Evolutionary conservation across 37 sponge, comb jelly and placozoan species (phyloP).

Genomic region (Beroe ovata): DNA sequence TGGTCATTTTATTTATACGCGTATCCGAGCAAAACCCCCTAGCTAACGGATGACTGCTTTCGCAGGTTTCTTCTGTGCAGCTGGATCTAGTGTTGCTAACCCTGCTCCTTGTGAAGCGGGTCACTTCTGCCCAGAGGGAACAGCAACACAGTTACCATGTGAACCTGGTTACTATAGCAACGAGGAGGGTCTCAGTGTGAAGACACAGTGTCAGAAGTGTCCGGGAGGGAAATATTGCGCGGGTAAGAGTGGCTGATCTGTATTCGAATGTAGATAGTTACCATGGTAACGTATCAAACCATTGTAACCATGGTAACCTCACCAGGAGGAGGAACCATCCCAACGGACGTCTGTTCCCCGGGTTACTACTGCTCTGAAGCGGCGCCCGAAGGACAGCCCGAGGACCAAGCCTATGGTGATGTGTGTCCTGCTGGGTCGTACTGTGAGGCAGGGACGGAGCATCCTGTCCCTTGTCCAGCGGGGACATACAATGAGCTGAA

Average conservation of each 20-base stretch:
- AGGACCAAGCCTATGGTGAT: background rate
- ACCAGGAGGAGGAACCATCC: slow-evolving; percentile 26
- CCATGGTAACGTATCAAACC: too few species aligned
- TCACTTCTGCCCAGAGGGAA: slow-evolving; percentile 69
- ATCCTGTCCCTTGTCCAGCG: background rate
- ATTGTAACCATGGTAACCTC: too few species aligned
- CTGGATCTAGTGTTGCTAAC: slow-evolving; percentile 3
- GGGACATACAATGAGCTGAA: slow-evolving; percentile 19
- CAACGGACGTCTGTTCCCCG: slow-evolving; percentile 61
- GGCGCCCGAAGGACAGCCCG: slow-evolving; percentile 6
- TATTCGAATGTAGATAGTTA: too few species aligned
- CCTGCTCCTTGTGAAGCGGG: slow-evolving; percentile 40
- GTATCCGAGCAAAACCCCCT: too few species aligned
- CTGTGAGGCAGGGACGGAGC: slow-evolving; percentile 39
- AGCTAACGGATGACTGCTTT: too few species aligned
- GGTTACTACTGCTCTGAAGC: slow-evolving; percentile 67
- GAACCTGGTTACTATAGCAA: slow-evolving; percentile 51
- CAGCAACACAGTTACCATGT: slow-evolving; percentile 24
- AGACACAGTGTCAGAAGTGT: slow-evolving; percentile 10
- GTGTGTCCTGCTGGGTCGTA: slow-evolving; percentile 44
- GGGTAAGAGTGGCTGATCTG: too few species aligned
- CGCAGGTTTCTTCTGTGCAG: slow-evolving; percentile 34
- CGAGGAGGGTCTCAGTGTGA: background rate
- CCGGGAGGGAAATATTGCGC: slow-evolving; percentile 4
- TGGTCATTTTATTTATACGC: too few species aligned